These are phyloP conservation scores for Phylloscopus collybita DNA, from an alignment of 2,797 vertebrate genomes.

Conservation along the genomic window DNA sequence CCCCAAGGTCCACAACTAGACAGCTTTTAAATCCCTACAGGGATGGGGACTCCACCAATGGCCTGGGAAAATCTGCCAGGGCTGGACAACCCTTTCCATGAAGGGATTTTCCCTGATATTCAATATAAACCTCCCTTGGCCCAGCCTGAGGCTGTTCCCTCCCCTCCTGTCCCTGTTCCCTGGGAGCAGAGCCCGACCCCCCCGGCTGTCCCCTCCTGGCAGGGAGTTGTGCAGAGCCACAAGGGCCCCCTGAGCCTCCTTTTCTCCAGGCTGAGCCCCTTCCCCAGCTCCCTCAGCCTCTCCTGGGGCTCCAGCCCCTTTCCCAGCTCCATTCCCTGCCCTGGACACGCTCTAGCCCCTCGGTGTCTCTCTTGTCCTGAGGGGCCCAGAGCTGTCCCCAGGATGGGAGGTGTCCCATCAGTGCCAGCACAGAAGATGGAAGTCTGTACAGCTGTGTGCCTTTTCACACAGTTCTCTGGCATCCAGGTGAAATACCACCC, in stretches of 20 bases:
- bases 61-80: not conserved
- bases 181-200: not conserved
- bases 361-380: not conserved
- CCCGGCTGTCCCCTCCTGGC: not conserved
- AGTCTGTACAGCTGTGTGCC: fast-evolving
- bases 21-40: fast-evolving
- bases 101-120: fast-evolving
- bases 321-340: not conserved
- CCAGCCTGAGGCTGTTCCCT: fast-evolving
- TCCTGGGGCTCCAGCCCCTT: not conserved
- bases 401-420: not conserved
- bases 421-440: not conserved
- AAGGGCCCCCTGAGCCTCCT: not conserved
- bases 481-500: not conserved
- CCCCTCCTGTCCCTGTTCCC: not conserved
- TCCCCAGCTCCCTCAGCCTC: not conserved
- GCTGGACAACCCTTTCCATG: fast-evolving
- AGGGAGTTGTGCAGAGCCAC: not conserved
- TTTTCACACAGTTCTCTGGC: not conserved
- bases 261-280: not conserved
- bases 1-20: fast-evolving
- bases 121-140: fast-evolving
- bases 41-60: fast-evolving
- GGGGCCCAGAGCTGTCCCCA: not conserved
- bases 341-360: not conserved